Conservation (phyloP, 2,888 invertebrate genomes). For the Tenthredo distinguenda region DNA sequence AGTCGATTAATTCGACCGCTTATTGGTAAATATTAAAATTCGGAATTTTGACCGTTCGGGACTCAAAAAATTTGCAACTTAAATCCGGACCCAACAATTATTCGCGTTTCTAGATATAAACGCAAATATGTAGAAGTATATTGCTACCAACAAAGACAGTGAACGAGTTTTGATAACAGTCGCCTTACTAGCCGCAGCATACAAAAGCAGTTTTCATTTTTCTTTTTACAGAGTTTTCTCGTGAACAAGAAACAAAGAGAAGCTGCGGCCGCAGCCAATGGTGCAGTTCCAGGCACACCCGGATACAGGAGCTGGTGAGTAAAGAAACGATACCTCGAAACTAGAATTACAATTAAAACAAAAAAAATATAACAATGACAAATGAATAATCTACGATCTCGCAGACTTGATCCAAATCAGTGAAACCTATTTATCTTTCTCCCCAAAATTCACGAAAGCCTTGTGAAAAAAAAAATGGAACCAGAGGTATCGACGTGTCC, state of each 20-base stretch:
- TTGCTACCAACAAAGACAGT: too few species aligned
- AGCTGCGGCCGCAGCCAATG: slow-evolving; percentile 84
- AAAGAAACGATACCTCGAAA: not conserved
- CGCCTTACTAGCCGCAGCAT: not conserved
- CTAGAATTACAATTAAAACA: not conserved
- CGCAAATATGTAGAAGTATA: too few species aligned
- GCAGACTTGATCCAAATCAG: not conserved
- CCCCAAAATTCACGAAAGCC: not conserved
- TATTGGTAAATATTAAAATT: too few species aligned
- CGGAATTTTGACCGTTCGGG: too few species aligned
- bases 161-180: not conserved
- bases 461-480: not conserved
- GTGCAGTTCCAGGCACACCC: slow-evolving; percentile 83
- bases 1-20: too few species aligned
- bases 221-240: slow-evolving; percentile 84
- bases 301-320: slow-evolving; percentile 90
- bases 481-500: not conserved
- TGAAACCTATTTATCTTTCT: not conserved
- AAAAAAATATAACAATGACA: not conserved
- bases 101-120: too few species aligned
- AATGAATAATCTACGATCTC: not conserved
- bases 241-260: slow-evolving; percentile 91
- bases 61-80: too few species aligned
- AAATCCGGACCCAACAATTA: too few species aligned
- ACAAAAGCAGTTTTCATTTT: slow-evolving; percentile 11